Base-by-base conservation (phyloP, 2,888 invertebrate species). In the Chrysolina americana region DNA sequence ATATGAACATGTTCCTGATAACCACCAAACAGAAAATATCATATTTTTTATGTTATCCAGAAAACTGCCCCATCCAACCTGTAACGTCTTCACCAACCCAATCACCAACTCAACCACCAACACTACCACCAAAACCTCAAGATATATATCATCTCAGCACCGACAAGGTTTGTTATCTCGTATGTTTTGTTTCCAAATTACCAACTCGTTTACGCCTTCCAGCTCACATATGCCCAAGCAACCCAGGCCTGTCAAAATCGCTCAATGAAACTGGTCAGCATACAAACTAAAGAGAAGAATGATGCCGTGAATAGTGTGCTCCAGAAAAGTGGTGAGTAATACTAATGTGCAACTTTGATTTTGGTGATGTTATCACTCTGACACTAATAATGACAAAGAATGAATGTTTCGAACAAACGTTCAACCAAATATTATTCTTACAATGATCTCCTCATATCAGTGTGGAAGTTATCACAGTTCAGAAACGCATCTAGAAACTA, bases 231-330 rank as follows among this genome's bases (percentile, higher is more conserved):
- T 8, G 19, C 44, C 10, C 28, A 47, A 64, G 41, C 70, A 15
- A 59, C 65, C 4, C n/a, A 71, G 11, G 41, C 41, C 17, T 73
- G 73, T 65, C 17, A 48, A 47, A 21, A 41, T 23, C 10, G 17
- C 2, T 53, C 64, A 6, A 64, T 73, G 69, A 36, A 73, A 15
- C 21, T 73, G 10, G 65, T 73, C 17, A 70, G 69, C 41, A 73
- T 73, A 15, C 44, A 70, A 21, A 48, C 17, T n/a, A 65, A 70
- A 41, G 73, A 63, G 13, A 65, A 70, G 44, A 69, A 73, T 21
- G 65, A 65, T 28, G 70, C 53, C 0, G 41, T 73, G 23, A 59
- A 70, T 15, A 59, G 36, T 1, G 17, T 56, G 11, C 19, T 73
- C 5, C 41, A 56, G 19, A 19, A 73, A 41, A 47, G 41, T 8